Base-by-base conservation (phyloP, 2,888 invertebrate species). In the Chorisops tibialis region DNA sequence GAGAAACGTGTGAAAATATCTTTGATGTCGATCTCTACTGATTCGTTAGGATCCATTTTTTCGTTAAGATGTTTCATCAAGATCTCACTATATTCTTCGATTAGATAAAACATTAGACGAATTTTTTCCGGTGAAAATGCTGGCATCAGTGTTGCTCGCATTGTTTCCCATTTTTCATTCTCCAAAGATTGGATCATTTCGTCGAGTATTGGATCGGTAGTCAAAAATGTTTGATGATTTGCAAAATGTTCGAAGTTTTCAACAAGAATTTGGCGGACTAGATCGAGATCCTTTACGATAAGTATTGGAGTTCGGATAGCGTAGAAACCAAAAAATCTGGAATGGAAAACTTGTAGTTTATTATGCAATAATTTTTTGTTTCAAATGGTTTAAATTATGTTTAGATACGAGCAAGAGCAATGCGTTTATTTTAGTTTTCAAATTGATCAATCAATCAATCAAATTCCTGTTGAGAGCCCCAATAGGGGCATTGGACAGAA, bases 81-180 rank as follows among this genome's bases (percentile, higher is more conserved):
- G n/a, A 24, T 56, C 6, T n/a, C 24, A 18, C 74, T 70, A 47
- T 73, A 74, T 11, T 73, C 71, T 16, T 68, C 69, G 60, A 75
- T 68, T 43, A 75, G 43, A 2, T 68, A 61, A 21, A 72, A 73
- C 76, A 83, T 82, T 62, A 78, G 75, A 5, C 79, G 75, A 66
- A 82, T 81, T 70, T 82, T 82, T 41, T 80, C 79, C 43, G 81
- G 79, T 5, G 82, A 82, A 67, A 82, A 82, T 0, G 79, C 78
- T 2, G 82, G 82, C 43, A 80, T 80, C 2, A 80, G 64, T 0
- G 78, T 77, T 1, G 71, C 66, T 16, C 75, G 64, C 73, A 74
- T 72, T 48, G 72, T 63, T 51, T 62, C 61, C 67, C 67, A 67
- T 54, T 65, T 64, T n/a, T 66, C 52, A 39, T 79, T 79, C 69